Evolutionary conservation across 1,140 invertebrate genomes (phyloP).

Genomic region (Caenorhabditis remanei): DNA sequence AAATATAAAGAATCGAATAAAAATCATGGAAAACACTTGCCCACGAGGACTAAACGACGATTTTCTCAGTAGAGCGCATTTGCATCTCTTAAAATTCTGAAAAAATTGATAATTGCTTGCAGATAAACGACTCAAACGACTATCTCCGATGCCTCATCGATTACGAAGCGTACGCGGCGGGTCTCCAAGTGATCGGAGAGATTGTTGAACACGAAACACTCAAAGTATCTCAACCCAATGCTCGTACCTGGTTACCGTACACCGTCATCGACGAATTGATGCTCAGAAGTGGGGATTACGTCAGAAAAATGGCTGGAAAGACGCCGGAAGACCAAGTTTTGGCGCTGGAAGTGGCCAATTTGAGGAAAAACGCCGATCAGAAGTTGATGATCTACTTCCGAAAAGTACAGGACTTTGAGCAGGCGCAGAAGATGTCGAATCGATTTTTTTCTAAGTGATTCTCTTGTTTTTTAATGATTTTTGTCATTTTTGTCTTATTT

Average conservation of each 20-base stretch:
- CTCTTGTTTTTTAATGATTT: not conserved
- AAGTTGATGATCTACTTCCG: constrained; percentile 41
- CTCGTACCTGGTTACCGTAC: constrained; percentile 12
- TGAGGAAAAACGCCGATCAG: constrained; percentile 27
- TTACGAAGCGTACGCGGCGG: constrained; percentile 2
- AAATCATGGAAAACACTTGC: too few species aligned
- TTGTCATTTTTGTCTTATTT: not conserved
- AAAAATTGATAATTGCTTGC: not conserved
- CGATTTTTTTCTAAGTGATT: not conserved
- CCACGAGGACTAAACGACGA: not conserved
- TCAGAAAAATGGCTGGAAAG: not conserved
- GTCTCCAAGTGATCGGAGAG: not conserved
- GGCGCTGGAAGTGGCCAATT: not conserved
- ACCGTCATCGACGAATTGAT: constrained; percentile 37
- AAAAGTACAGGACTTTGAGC: constrained; percentile 16
- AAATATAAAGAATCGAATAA: too few species aligned
- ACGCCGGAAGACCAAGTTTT: constrained; percentile 9
- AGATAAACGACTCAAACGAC: constrained; percentile 27
- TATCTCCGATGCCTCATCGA: constrained; percentile 21
- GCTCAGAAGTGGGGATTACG: not conserved
- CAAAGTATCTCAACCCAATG: not conserved
- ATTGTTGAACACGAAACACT: constrained; percentile 39
- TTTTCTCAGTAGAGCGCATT: too few species aligned
- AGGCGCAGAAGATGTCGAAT: constrained; percentile 27
- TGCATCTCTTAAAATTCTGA: too few species aligned